Evolutionary conservation across 2,888 invertebrate genomes (phyloP).

Genomic region (Amphipoea lucens): DNA sequence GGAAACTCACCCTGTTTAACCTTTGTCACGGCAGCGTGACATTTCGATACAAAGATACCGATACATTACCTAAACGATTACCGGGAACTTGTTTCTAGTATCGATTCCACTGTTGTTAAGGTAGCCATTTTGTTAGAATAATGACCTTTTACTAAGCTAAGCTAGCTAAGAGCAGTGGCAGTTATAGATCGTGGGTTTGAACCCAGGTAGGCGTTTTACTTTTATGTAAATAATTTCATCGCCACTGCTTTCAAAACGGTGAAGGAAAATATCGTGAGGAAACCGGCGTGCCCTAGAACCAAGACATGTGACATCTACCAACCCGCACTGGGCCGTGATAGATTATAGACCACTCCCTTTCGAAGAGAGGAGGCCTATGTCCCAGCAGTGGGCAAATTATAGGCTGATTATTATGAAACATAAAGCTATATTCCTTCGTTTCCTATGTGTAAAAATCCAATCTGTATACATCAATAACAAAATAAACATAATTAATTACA

Average conservation of each 20-base stretch:
- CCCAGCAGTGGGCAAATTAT: not conserved
- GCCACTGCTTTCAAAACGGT: not conserved
- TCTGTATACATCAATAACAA: not conserved
- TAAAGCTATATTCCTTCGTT: not conserved
- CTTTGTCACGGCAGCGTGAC: slow-evolving; percentile 72
- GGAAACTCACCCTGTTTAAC: slow-evolving; percentile 70
- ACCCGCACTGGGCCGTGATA: too few relatives aligned
- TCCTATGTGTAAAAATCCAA: not conserved
- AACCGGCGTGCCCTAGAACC: not conserved
- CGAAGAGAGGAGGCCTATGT: not conserved
- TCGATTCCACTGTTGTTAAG: slow-evolving; percentile 24
- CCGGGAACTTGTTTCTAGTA: slow-evolving; percentile 27
- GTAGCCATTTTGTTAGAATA: slow-evolving; percentile 20
- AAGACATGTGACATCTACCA: not conserved
- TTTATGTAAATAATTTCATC: not conserved
- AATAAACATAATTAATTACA: not conserved
- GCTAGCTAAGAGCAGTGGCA: not conserved
- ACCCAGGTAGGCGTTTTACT: not conserved
- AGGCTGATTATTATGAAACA: not conserved
- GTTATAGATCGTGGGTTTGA: not conserved
- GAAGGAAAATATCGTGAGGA: not conserved
- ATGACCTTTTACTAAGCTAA: not conserved
- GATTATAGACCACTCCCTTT: not conserved
- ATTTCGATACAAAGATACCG: slow-evolving; percentile 62
- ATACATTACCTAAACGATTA: slow-evolving; percentile 63